Conservation (phyloP, 2,797 vertebrate species). For the Huso huso region DNA sequence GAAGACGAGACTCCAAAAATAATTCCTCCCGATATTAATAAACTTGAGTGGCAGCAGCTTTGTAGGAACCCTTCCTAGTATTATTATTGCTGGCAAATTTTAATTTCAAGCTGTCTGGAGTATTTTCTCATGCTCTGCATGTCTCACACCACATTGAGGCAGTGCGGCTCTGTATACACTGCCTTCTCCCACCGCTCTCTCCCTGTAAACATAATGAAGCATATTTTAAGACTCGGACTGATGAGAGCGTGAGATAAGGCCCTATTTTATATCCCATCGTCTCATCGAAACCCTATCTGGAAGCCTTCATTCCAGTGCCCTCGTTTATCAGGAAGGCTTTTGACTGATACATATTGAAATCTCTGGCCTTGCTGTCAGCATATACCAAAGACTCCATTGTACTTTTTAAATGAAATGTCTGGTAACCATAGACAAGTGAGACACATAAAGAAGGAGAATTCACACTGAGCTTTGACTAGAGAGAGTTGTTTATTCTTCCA, state of each 20-base stretch:
- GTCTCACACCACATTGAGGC: constrained; percentile 25
- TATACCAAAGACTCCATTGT: constrained; percentile 59
- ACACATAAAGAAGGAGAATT: neutral
- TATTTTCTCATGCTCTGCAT: constrained; percentile 23
- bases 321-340: constrained; percentile 25
- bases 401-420: constrained; percentile 50
- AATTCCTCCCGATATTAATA: constrained; percentile 25
- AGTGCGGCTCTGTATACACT: constrained; percentile 9
- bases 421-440: constrained; percentile 34
- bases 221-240: constrained; percentile 19
- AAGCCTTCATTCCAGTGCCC: constrained; percentile 25
- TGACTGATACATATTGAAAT: constrained; percentile 27
- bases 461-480: too few species aligned
- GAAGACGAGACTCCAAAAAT: constrained; percentile 6
- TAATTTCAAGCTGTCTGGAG: constrained; percentile 16
- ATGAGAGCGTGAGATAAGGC: constrained; percentile 25
- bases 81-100: constrained; percentile 23
- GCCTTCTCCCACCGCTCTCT: constrained; percentile 18
- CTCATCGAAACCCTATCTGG: constrained; percentile 20
- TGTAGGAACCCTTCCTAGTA: constrained; percentile 12
- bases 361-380: constrained; percentile 48
- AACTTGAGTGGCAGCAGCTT: constrained; percentile 11
- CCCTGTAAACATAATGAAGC: constrained; percentile 23
- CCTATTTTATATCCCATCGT: neutral
- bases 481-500: too few species aligned